A percentile compares a stretch with the other conserved stretches of the same genome.
phyloP scores from a whole-genome alignment of 2,113 vertebrate species.

The Rhabdornis inornatus region DNA sequence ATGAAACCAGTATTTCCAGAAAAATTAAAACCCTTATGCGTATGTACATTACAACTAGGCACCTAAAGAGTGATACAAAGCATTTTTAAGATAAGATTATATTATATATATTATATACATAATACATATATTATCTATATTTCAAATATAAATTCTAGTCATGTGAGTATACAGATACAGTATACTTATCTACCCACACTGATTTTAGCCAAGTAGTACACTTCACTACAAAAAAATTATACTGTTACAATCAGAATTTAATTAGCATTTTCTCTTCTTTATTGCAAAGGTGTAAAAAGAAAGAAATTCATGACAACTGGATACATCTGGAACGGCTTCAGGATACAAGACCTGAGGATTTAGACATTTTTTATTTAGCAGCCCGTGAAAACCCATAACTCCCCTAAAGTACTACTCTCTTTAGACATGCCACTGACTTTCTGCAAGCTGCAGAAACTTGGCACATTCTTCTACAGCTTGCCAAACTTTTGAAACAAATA shows the following conservation, averaged over 20 bases:
- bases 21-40: background rate
- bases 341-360: background rate
- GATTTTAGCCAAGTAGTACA: background rate
- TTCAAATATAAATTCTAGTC: background rate
- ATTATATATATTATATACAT: background rate
- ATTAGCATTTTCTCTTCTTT: background rate
- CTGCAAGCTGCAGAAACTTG: background rate
- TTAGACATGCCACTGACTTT: background rate
- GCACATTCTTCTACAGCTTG: background rate
- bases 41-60: background rate
- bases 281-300: background rate
- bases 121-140: too few species aligned
- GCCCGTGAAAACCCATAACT: background rate
- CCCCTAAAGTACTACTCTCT: background rate
- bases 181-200: background rate
- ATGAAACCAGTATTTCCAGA: background rate
- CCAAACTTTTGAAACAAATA: slow-evolving; percentile 7
- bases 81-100: background rate
- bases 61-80: background rate
- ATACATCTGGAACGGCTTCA: background rate
- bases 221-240: background rate
- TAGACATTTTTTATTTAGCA: background rate
- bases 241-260: background rate
- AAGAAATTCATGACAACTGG: background rate
- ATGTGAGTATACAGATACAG: background rate